A percentile compares a stretch with the other conserved stretches of the same genome.
These are phyloP conservation scores for Chunga burmeisteri DNA, from an alignment of 2,113 vertebrate species.

Conservation along the genomic window DNA sequence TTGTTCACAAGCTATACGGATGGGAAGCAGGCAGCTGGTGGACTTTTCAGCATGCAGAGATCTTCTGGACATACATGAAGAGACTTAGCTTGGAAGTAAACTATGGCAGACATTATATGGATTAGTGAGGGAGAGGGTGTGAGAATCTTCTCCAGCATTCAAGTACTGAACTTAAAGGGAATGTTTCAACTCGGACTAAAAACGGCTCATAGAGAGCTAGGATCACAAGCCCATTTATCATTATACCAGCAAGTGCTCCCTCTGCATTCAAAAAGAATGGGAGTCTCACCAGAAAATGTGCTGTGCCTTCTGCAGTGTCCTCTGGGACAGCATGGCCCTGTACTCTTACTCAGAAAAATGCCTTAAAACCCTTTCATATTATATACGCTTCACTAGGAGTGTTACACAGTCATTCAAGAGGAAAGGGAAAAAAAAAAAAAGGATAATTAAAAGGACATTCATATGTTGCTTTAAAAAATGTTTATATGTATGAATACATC, in stretches of 20 bases:
- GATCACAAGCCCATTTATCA: constrained; percentile 11
- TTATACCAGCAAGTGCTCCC: neutral
- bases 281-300: neutral
- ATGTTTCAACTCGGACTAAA: neutral
- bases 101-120: fast-evolving
- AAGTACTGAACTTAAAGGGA: neutral
- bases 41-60: neutral
- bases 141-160: neutral
- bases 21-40: neutral
- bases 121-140: neutral
- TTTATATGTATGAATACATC: neutral
- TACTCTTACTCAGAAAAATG: neutral
- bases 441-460: neutral
- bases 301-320: constrained; percentile 17
- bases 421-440: neutral
- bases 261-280: neutral
- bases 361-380: constrained; percentile 26
- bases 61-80: neutral
- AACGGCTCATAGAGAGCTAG: neutral
- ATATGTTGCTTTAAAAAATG: neutral
- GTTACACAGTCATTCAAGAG: neutral
- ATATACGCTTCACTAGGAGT: neutral
- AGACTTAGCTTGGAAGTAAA: neutral
- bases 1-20: fast-evolving
- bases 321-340: neutral